Base-by-base conservation (phyloP, 2,888 invertebrate species). In the Steinernema carpocapsae region DNA sequence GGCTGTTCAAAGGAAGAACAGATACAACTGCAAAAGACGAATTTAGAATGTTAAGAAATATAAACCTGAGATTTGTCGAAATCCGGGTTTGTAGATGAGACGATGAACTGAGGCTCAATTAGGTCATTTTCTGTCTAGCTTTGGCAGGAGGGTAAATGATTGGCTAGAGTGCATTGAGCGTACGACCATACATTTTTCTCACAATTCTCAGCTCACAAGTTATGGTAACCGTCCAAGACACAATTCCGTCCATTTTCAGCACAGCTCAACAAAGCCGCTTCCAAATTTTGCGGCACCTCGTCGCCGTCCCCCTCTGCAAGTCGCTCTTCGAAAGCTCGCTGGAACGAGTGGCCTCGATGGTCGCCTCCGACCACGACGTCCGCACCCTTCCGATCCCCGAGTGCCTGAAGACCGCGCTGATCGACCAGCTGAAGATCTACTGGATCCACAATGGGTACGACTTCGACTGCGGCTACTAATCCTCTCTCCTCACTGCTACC, bases 191-290 rank as follows among this genome's bases (percentile, higher is more conserved):
- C n/a, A n/a, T n/a, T n/a, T n/a, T n/a, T n/a, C n/a, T n/a, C n/a
- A n/a, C n/a, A n/a, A n/a, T n/a, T n/a, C n/a, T n/a, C n/a, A n/a
- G n/a, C n/a, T n/a, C n/a, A n/a, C n/a, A n/a, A n/a, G n/a, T n/a
- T n/a, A n/a, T n/a, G n/a, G n/a, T n/a, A n/a, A n/a, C n/a, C n/a
- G n/a, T n/a, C n/a, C n/a, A n/a, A n/a, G n/a, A n/a, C n/a, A n/a
- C n/a, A 37, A 10, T 10, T 37, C 10, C 10, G 3, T 10, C 37
- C 10, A 3, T 6, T 37, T 37, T 37, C 37, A 64, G 64, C 64
- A 64, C 64, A 12, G 64, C 64, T 6, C 64, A 64, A 32, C 22
- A 26, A 64, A 64, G 64, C 26, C 64, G 29, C 1, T 64, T 64
- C 32, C 7, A 12, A 26, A 64, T 64, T 32, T 7, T 17, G 17